Conservation (phyloP, 53 echinoderm and acorn worm genomes). For the Holothuria scabra region DNA sequence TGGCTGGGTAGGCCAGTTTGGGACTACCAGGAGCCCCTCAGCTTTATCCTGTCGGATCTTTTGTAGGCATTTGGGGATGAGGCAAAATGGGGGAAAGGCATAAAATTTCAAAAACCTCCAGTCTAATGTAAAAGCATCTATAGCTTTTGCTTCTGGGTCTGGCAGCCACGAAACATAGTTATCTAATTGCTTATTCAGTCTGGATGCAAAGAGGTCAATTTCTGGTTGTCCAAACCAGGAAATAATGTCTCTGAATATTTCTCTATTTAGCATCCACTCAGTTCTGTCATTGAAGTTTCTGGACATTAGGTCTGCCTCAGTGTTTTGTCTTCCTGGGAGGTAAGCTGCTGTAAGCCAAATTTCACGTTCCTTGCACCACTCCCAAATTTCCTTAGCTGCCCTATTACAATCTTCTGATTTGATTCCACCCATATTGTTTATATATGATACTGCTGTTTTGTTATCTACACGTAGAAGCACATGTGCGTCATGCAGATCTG, state of each 20-base stretch:
- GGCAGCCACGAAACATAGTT: slow-evolving; percentile 20
- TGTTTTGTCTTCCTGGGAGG: neutral
- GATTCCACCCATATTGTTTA: too few species aligned
- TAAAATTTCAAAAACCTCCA: slow-evolving; percentile 5
- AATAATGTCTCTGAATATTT: neutral
- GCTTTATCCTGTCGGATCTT: neutral
- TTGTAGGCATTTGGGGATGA: slow-evolving; percentile 10
- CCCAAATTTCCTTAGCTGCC: too few species aligned
- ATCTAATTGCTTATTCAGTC: slow-evolving; percentile 20
- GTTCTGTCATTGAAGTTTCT: slow-evolving; percentile 36
- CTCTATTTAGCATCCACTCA: slow-evolving; percentile 48
- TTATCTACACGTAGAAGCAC: too few species aligned
- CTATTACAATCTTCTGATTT: too few species aligned
- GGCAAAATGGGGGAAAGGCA: slow-evolving; percentile 49
- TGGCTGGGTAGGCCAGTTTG: slow-evolving; percentile 38
- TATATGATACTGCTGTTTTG: too few species aligned
- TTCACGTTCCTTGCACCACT: too few species aligned
- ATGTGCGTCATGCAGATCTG: too few species aligned
- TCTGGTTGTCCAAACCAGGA: slow-evolving; percentile 1
- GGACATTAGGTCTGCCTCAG: slow-evolving; percentile 30
- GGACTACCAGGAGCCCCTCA: slow-evolving; percentile 24
- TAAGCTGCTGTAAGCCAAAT: slow-evolving; percentile 8
- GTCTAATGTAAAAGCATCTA: slow-evolving; percentile 22
- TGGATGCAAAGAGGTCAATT: slow-evolving; percentile 26
- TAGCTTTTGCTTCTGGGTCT: slow-evolving; percentile 11